These are phyloP conservation scores for Rhagoletis zephyria DNA, from an alignment of 1,140 invertebrate species.

Conservation along the genomic window DNA sequence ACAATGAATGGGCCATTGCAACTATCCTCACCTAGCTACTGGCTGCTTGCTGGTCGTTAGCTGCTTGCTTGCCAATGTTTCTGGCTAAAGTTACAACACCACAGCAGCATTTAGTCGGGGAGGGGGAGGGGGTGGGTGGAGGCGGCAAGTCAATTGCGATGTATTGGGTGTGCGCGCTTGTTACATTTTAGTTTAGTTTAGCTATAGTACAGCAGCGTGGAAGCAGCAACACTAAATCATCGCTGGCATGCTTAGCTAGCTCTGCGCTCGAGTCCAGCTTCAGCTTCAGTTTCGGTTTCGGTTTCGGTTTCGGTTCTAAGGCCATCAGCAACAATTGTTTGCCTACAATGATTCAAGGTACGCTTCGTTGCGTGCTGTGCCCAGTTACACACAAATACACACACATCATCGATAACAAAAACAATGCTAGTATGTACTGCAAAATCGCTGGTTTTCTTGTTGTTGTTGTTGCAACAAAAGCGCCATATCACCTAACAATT, in stretches of 20 bases:
- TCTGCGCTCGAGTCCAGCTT: not conserved
- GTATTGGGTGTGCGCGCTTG: not conserved
- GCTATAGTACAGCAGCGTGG: not conserved
- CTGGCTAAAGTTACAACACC: not conserved
- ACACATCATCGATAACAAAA: not conserved
- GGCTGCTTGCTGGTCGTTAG: not conserved
- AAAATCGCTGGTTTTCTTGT: not conserved
- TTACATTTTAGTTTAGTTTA: not conserved
- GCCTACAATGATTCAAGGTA: not conserved
- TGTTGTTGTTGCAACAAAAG: not conserved
- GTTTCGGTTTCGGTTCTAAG: not conserved
- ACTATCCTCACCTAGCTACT: not conserved
- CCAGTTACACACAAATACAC: slow-evolving; percentile 3
- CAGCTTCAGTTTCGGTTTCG: not conserved
- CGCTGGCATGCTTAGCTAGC: not conserved
- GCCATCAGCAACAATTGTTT: slow-evolving; percentile 26
- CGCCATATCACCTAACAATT: not conserved
- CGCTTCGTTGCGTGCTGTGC: slow-evolving; percentile 13
- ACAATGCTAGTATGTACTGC: not conserved
- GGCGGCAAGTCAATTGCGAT: not conserved
- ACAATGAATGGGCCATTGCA: slow-evolving; percentile 15
- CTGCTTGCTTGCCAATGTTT: not conserved
- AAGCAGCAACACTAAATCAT: slow-evolving; percentile 2
- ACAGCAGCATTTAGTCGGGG: not conserved
- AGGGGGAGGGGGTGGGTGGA: not conserved